A percentile compares a stretch with the other conserved stretches of the same genome.
phyloP scores from a whole-genome alignment of 2,888 invertebrate species.

The Schizotus pectinicornis region DNA sequence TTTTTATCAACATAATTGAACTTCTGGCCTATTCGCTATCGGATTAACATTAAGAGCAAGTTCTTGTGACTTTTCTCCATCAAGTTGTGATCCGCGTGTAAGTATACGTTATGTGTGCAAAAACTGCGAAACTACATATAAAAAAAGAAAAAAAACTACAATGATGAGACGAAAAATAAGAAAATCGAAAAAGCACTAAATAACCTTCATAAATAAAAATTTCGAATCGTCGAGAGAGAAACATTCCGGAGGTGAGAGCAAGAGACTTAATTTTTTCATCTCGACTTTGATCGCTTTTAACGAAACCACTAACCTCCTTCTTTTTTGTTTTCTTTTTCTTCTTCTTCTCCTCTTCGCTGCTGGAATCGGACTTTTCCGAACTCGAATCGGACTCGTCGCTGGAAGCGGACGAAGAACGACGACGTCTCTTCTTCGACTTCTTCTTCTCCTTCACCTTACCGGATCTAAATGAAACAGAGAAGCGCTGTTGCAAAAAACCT shows the following conservation, averaged over 20 bases:
- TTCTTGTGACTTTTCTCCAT: no score
- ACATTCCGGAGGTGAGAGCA: not conserved
- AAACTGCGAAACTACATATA: not conserved
- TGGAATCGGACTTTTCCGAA: constrained; percentile 51
- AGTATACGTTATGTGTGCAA: no score
- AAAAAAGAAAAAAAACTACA: not conserved
- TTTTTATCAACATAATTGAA: no score
- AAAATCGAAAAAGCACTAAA: not conserved
- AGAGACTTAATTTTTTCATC: no score
- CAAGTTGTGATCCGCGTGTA: no score
- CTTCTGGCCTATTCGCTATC: no score
- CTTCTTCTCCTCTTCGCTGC: constrained; percentile 59
- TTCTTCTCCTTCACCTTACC: constrained; percentile 57
- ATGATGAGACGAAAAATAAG: not conserved
- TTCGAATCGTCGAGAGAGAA: not conserved
- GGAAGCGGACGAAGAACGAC: constrained; percentile 45
- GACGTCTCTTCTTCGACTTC: constrained; percentile 52
- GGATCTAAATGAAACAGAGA: constrained; percentile 41
- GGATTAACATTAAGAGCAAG: not conserved
- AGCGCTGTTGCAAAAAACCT: not conserved
- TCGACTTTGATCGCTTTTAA: not conserved
- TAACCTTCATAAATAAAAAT: not conserved
- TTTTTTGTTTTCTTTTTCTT: constrained; percentile 60
- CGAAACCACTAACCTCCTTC: constrained; percentile 56
- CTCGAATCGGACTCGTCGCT: constrained; percentile 44